A percentile compares a stretch with the other conserved stretches of the same genome.
phyloP scores from a whole-genome alignment of 2,888 invertebrate genomes.

The Apamea anceps region DNA sequence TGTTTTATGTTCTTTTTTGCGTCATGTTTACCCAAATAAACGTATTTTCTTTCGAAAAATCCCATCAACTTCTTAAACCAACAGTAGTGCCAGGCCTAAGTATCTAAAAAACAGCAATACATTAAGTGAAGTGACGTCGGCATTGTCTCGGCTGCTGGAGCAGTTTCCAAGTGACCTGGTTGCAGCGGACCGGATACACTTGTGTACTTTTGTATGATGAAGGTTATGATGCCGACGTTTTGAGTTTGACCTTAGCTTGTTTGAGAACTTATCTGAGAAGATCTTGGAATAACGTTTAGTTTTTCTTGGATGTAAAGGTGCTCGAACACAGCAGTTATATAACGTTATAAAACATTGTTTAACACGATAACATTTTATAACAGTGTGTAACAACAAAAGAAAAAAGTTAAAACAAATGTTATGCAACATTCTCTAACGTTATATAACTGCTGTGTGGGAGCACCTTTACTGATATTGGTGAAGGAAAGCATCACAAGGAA shows the following conservation, averaged over 20 bases:
- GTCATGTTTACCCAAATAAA: too few species aligned
- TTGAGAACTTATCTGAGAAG: neutral
- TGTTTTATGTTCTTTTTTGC: too few species aligned
- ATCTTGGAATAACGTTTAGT: neutral
- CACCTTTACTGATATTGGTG: too few species aligned
- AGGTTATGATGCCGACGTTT: conserved; percentile 11
- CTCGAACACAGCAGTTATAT: too few species aligned
- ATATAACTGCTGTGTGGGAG: too few species aligned
- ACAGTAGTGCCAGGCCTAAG: conserved; percentile 48
- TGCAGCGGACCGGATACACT: conserved; percentile 59
- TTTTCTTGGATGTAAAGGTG: too few species aligned
- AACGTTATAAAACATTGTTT: too few species aligned
- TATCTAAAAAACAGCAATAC: conserved; percentile 74
- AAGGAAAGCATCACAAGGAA: too few species aligned
- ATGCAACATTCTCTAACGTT: too few species aligned
- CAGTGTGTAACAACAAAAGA: too few species aligned
- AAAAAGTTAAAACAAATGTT: too few species aligned
- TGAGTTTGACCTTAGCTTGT: conserved; percentile 14
- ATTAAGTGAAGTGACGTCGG: conserved; percentile 74
- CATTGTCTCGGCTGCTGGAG: conserved; percentile 54
- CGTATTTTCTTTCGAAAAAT: neutral
- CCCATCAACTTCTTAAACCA: neutral
- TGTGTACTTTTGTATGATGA: conserved; percentile 47
- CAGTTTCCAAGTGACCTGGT: conserved; percentile 76
- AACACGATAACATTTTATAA: too few species aligned